Conservation (phyloP, 2,797 vertebrate genomes). For the Vireo griseus region DNA sequence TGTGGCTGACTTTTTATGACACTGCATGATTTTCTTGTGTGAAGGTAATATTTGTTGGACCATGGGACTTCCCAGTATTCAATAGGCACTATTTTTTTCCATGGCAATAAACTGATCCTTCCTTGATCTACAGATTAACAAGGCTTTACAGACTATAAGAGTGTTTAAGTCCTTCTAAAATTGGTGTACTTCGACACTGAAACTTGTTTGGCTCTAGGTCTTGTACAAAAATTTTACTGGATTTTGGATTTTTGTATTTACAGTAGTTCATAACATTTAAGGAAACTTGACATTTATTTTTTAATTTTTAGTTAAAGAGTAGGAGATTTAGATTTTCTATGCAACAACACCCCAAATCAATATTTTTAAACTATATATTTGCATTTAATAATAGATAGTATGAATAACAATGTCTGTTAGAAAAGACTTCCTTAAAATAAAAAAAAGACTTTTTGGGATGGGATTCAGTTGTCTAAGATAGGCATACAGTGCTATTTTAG, state of each 20-base stretch:
- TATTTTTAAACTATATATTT: not conserved
- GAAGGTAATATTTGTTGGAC: not conserved
- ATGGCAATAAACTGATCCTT: not conserved
- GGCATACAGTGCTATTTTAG: not conserved
- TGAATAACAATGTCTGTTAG: not conserved
- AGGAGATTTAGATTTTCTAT: not conserved
- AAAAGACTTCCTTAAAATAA: not conserved
- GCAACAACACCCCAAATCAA: rapidly evolving
- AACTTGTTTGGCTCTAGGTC: not conserved
- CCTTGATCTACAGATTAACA: not conserved
- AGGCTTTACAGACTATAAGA: not conserved
- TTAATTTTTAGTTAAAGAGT: not conserved
- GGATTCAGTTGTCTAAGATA: not conserved
- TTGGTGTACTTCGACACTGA: not conserved
- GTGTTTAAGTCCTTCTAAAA: not conserved
- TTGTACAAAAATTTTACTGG: not conserved
- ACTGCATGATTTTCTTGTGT: not conserved
- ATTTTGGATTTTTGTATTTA: not conserved
- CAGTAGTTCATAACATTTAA: not conserved
- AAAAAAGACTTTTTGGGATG: not conserved
- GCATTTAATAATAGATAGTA: not conserved
- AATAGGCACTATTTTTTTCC: not conserved
- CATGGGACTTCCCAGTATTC: not conserved
- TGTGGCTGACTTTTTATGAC: not conserved
- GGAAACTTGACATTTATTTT: not conserved